Base-by-base conservation (phyloP, 2,797 vertebrate species). In the Microcaecilia unicolor region DNA sequence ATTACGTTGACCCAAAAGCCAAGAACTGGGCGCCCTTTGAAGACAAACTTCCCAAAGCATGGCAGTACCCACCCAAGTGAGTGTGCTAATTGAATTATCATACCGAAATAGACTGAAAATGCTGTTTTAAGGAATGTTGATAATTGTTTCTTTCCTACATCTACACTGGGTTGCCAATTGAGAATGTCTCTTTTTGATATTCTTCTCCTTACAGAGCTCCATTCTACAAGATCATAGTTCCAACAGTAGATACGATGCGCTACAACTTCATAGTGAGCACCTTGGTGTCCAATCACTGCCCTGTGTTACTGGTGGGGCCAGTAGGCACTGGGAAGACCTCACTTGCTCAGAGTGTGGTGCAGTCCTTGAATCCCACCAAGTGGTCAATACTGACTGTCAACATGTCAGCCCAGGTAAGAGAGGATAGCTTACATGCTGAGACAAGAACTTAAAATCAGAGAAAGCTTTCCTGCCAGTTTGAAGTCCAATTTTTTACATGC, bases 281-380 rank as follows among this genome's bases (percentile, higher is more conserved):
- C 19, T 50, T 88, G 51, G 76, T 93, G 44, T 41, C 64, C 39
- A 67, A 31, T 23, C 81, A 83, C 47, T 76, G 76, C 18, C 92
- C 84, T 0, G 64, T 91, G 44, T 63, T 95, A n/a, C 75, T 95
- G 21, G 80, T 83, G 1, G 92, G 90, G 6, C 83, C 86, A 0
- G 88, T 92, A 45, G 91, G 91, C 4, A 91, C 87, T 0, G 91
- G 91, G 8, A 95, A 95, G 74, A 93, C 92, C 6, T 90, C 85
- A 6, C 80, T 91, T 6, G 86, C 84, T 7, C 87, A 92, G 56
- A 80, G 64, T 1, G 75, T 90, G 12, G 68, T 92, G 30, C 86
- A 86, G 58, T 65, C 59, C 15, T 51, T 93, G 39, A 81, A 88
- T 30, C 29, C 60, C 12, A 33, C 35, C 54, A 82, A 80, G 39